phyloP scores from a whole-genome alignment of 2,113 vertebrate genomes.

The Cebus imitator region DNA sequence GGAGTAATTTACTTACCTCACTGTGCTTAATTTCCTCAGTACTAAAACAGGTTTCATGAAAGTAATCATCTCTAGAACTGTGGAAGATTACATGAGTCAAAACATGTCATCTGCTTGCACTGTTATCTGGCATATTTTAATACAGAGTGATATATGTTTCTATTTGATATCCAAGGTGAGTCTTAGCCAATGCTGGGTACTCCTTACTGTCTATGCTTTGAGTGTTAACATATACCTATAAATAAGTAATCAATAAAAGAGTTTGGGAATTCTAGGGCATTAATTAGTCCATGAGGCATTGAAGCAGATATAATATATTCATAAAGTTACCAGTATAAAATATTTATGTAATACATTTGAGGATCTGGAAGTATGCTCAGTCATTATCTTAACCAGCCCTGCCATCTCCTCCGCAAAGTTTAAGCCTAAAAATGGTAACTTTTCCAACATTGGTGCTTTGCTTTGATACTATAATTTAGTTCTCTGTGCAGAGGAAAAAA shows the following conservation, averaged over 20 bases:
- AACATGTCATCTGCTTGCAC: background rate
- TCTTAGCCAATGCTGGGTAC: background rate
- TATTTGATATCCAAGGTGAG: background rate
- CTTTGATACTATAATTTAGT: background rate
- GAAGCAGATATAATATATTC: background rate
- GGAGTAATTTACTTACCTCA: background rate
- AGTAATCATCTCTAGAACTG: background rate
- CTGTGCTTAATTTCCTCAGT: background rate
- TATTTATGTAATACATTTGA: background rate
- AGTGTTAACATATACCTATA: background rate
- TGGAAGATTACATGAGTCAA: background rate
- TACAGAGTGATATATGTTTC: background rate
- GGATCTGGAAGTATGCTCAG: background rate
- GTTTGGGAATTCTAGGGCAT: background rate
- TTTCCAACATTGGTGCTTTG: background rate
- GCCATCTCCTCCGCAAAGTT: background rate
- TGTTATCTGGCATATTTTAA: background rate
- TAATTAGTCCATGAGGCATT: background rate
- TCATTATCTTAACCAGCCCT: background rate
- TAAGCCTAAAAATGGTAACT: background rate
- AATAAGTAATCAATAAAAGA: background rate
- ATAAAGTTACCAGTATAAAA: background rate
- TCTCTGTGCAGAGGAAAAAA: background rate
- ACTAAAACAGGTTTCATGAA: background rate
- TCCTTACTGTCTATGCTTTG: background rate